phyloP scores from a whole-genome alignment of 2,113 vertebrate species.

The Gadus macrocephalus region DNA sequence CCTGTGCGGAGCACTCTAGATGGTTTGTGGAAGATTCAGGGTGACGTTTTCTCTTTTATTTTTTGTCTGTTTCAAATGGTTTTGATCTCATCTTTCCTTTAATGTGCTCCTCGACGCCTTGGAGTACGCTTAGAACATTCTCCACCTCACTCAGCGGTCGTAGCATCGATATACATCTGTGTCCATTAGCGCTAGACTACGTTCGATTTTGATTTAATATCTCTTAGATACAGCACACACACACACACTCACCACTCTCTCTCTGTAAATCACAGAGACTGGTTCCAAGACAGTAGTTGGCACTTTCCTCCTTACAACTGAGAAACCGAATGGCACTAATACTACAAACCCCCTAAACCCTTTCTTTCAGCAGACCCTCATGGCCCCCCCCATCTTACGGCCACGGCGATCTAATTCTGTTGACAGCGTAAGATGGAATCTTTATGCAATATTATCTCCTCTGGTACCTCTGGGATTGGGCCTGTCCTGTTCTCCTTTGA shows the following conservation, averaged over 20 bases:
- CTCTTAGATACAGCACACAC: background rate
- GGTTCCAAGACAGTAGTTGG: too few species aligned
- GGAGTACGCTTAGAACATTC: too few species aligned
- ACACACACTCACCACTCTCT: too few species aligned
- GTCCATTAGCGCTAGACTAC: too few species aligned
- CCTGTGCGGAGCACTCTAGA: background rate
- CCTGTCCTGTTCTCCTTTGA: conserved; percentile 43
- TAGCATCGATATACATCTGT: too few species aligned
- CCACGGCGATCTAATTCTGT: conserved; percentile 59
- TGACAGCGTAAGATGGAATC: conserved; percentile 67
- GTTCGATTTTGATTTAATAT: too few species aligned
- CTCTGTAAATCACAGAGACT: too few species aligned
- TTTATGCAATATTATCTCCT: conserved; percentile 34
- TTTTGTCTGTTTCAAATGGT: background rate
- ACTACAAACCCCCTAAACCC: conserved; percentile 41
- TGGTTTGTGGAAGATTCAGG: background rate
- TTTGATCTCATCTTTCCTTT: background rate
- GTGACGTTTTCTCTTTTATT: background rate
- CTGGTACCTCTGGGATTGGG: conserved; percentile 35
- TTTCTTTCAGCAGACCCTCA: conserved; percentile 70
- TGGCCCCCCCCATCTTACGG: conserved; percentile 41
- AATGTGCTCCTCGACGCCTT: too few species aligned
- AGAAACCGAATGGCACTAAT: background rate
- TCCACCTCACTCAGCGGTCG: too few species aligned
- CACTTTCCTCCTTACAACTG: too few species aligned